Base-by-base conservation (phyloP, 2,888 invertebrate genomes). In the Lathronympha strigana region DNA sequence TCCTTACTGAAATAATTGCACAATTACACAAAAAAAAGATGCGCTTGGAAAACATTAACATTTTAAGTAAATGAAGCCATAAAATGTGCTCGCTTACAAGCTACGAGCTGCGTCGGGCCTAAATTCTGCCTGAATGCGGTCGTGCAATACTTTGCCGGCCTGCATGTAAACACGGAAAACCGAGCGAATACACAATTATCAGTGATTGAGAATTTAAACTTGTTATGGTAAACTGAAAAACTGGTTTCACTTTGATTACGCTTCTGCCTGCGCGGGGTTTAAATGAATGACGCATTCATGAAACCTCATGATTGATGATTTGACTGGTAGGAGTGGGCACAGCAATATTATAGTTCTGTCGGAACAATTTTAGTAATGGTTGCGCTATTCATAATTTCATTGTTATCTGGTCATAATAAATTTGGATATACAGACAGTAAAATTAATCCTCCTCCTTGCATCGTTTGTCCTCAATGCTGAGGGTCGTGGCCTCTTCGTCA, bases 161-260 rank as follows among this genome's bases (percentile, higher is more conserved):
- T 75, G 75, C 76, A 76, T 75, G 76, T 75, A 78, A 77, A 78
- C 73, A 75, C 69, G 73, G 73, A 76, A 77, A 81, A 78, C 75
- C 76, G 75, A 77, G 73, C 75, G 79, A 81, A 76, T 81, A 78
- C 77, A 80, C 81, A 83, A 85, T 85, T 84, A 82, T 75, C 78
- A 78, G 76, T 83, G 81, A 85, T 84, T 82, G 82, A 80, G 78
- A 81, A 80, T 83, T 83, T 81, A 82, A 83, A 83, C 82, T 83
- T 79, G 79, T 80, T 78, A 78, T 72, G 73, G 75, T 69, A 71
- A 67, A 66, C 75, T 83, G 81, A 85, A 84, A 77, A 83, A 84
- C 83, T 80, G 78, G 76, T 77, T 83, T 78, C 75, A 76, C 74
- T 79, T 76, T 76, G 73, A 78, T 77, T 75, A 73, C 71, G 21